A percentile compares a stretch with the other conserved stretches of the same genome.
Evolutionary conservation across 2,888 invertebrate genomes (phyloP).

Genomic region (Plusia festucae): DNA sequence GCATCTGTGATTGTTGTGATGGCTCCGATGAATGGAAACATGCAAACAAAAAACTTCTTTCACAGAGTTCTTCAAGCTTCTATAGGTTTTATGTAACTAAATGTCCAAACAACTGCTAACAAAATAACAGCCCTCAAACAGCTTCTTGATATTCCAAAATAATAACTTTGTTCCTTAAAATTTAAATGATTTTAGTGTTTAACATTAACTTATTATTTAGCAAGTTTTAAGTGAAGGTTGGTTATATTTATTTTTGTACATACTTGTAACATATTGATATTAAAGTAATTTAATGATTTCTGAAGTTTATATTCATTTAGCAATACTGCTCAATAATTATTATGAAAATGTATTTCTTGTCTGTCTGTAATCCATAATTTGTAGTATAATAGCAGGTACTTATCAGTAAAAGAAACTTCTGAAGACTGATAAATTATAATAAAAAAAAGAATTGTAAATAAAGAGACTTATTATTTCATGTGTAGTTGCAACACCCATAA

Average conservation of each 20-base stretch:
- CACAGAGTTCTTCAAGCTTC: constrained; percentile 71
- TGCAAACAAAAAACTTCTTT: constrained; percentile 67
- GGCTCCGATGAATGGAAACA: constrained; percentile 95
- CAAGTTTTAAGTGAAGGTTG: background rate
- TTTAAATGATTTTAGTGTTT: background rate
- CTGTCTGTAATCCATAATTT: background rate
- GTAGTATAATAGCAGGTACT: constrained; percentile 21
- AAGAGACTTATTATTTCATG: constrained; percentile 13
- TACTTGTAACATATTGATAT: constrained; percentile 26
- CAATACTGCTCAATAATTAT: constrained; percentile 11
- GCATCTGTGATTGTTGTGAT: constrained; percentile 98
- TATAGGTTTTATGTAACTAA: constrained; percentile 75
- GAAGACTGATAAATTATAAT: constrained; percentile 55
- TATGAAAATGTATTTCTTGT: background rate
- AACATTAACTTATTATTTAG: constrained; percentile 9
- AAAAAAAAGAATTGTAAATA: constrained; percentile 54
- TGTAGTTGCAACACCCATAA: background rate
- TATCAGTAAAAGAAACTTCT: constrained; percentile 41
- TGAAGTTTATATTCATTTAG: constrained; percentile 12
- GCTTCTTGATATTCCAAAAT: background rate
- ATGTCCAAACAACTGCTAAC: constrained; percentile 69
- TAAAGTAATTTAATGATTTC: background rate
- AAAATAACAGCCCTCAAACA: constrained; percentile 10
- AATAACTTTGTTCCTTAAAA: background rate
- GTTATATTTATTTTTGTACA: constrained; percentile 48